These are phyloP conservation scores for Mormyrus proboscirostris DNA, from an alignment of 2,797 vertebrate species.

Conservation along the genomic window DNA sequence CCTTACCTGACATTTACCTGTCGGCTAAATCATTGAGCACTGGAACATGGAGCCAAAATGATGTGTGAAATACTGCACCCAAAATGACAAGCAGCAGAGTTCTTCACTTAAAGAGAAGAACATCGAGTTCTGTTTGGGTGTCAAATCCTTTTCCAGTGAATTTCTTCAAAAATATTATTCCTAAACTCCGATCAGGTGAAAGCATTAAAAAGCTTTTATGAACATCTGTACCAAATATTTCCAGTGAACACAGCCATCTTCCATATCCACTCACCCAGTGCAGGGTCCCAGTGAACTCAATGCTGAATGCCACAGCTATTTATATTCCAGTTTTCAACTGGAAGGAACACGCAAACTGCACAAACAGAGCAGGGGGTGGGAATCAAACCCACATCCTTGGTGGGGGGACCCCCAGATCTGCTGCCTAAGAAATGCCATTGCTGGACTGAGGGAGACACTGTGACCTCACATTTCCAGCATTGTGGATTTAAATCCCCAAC, in stretches of 20 bases:
- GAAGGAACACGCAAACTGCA: background rate
- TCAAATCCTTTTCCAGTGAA: slow-evolving; percentile 37
- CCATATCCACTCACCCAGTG: background rate
- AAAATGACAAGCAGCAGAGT: background rate
- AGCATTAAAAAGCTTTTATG: background rate
- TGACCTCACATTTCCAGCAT: background rate
- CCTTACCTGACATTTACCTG: slow-evolving; percentile 14
- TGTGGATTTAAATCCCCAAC: background rate
- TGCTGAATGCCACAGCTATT: background rate
- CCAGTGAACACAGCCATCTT: background rate
- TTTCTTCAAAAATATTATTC: background rate
- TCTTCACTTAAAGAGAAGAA: background rate
- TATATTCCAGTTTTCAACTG: background rate
- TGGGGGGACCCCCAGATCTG: background rate
- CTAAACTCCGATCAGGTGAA: background rate
- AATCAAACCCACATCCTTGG: background rate
- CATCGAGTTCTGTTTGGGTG: background rate
- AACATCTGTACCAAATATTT: background rate
- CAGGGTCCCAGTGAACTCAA: background rate
- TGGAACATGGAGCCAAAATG: background rate
- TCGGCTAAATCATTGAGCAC: background rate
- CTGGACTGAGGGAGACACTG: background rate
- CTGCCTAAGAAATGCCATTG: background rate
- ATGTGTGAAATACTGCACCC: background rate
- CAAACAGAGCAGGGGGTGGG: background rate